Percentiles rank a stretch among this genome's conserved stretches.
Evolutionary conservation across 1,140 invertebrate genomes (phyloP).

Genomic region (Nymphalis io): DNA sequence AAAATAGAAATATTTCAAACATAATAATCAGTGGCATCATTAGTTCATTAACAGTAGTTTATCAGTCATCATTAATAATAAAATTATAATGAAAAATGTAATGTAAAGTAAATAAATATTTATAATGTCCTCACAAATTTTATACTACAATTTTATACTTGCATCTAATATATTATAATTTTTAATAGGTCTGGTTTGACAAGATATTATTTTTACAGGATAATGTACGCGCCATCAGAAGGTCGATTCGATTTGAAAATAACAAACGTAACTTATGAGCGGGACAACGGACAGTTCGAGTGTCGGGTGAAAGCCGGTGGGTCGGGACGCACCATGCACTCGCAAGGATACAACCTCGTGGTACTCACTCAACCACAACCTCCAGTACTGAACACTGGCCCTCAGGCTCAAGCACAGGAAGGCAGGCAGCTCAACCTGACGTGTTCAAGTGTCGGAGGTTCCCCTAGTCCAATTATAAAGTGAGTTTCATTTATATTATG

Average conservation of each 20-base stretch:
- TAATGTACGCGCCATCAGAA: constrained; percentile 87
- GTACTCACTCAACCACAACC: constrained; percentile 91
- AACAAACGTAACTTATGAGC: constrained; percentile 91
- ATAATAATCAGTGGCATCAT: no score
- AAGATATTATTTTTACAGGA: constrained; percentile 78
- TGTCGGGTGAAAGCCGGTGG: constrained; percentile 92
- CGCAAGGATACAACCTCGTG: constrained; percentile 90
- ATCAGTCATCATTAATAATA: no score
- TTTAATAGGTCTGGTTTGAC: not conserved
- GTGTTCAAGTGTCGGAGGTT: constrained; percentile 92
- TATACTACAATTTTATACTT: no score
- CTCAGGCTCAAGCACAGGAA: constrained; percentile 88
- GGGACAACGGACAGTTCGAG: constrained; percentile 95
- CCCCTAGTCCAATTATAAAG: constrained; percentile 92
- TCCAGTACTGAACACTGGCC: constrained; percentile 87
- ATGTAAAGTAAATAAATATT: no score
- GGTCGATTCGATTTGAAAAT: constrained; percentile 94
- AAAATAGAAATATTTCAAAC: no score
- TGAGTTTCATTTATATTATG: constrained; percentile 66
- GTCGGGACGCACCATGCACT: constrained; percentile 90
- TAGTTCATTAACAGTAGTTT: no score
- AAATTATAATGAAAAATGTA: no score
- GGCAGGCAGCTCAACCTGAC: constrained; percentile 88
- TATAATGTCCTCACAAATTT: no score
- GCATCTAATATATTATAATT: not conserved